Conservation (phyloP, 2,888 invertebrate genomes). For the Xanthia togata region DNA sequence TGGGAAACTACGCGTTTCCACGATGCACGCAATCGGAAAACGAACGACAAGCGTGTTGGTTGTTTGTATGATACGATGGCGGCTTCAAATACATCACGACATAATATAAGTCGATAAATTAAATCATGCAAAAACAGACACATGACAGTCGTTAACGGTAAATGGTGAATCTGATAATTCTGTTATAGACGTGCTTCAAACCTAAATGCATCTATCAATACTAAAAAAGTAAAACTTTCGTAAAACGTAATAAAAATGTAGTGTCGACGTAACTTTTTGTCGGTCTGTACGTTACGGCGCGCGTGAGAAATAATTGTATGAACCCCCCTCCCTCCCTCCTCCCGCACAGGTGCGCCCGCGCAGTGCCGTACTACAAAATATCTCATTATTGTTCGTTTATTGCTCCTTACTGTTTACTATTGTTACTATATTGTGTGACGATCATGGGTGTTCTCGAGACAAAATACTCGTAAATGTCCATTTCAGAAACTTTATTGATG, state of each 20-base stretch:
- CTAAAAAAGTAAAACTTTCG: slow-evolving; percentile 60
- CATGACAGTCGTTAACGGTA: neutral
- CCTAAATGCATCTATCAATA: neutral
- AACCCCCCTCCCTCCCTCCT: slow-evolving; percentile 19
- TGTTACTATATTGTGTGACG: slow-evolving; percentile 36
- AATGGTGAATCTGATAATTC: neutral
- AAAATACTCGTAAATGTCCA: neutral
- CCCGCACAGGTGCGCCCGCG: slow-evolving; percentile 51
- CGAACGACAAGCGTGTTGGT: slow-evolving; percentile 23
- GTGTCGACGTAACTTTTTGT: slow-evolving; percentile 50
- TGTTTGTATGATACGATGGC: slow-evolving; percentile 18
- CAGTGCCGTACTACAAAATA: slow-evolving; percentile 51
- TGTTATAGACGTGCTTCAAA: neutral
- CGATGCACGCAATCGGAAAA: slow-evolving; percentile 46
- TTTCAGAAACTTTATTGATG: slow-evolving; percentile 10
- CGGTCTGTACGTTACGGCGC: slow-evolving; percentile 64
- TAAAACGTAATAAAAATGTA: slow-evolving; percentile 45
- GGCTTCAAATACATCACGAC: neutral
- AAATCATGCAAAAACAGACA: neutral
- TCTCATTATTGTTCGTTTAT: slow-evolving; percentile 61
- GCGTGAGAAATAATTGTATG: slow-evolving; percentile 72
- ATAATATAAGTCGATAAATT: too few species aligned
- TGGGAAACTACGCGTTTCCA: slow-evolving; percentile 47
- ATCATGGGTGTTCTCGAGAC: slow-evolving; percentile 16
- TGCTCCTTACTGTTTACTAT: slow-evolving; percentile 55